Evolutionary conservation across 2,797 vertebrate species (phyloP), one percentile per base, ranked within the genome.

Genomic region (Menidia menidia): DNA sequence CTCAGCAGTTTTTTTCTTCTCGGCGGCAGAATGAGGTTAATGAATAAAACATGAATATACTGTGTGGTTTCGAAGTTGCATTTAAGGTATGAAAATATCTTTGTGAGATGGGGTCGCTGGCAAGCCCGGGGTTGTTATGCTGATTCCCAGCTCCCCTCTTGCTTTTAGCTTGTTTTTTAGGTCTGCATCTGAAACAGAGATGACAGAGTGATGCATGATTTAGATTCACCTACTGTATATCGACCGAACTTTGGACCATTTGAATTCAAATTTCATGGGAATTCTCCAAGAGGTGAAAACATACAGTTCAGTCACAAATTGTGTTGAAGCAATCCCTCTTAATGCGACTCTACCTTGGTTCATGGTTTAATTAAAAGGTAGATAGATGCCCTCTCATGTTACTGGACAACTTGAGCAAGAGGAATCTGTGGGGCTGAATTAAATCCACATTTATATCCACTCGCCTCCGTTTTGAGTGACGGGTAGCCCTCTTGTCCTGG

Each of bases 11-110:
- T 87, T 86, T 78, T 11, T 2, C 25, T 60, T 66, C 70, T 16
- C 73, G 71, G 73, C 45, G 42, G 78, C 57, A 74, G 71, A 80
- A 75, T 50, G 43, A 57, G 61, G 64, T 64, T 82, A 59, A 88
- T 89, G 76, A 85, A 92, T 89, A 74, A 90, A 88, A 88, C 80
- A 88, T 87, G 75, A 77, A 84, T 75, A 60, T 65, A 60, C 59
- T 63, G 51, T 61, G 72, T 70, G 68, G 65, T 73, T 80, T 69
- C 55, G 77, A 75, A 73, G 68, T 75, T 51, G 65, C 43, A 50
- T 58, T 68, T 56, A 15, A 78, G 81, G 76, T 86, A 69, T 82
- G 66, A 73, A 84, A 73, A 81, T 81, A 42, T 77, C 41, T 77
- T 69, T 61, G 68, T 59, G 43, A 54, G 54, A 18, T 14, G 2